A percentile compares a stretch with the other conserved stretches of the same genome.
These are phyloP conservation scores for Limnephilus marmoratus DNA, from an alignment of 2,888 invertebrate species.

Conservation along the genomic window DNA sequence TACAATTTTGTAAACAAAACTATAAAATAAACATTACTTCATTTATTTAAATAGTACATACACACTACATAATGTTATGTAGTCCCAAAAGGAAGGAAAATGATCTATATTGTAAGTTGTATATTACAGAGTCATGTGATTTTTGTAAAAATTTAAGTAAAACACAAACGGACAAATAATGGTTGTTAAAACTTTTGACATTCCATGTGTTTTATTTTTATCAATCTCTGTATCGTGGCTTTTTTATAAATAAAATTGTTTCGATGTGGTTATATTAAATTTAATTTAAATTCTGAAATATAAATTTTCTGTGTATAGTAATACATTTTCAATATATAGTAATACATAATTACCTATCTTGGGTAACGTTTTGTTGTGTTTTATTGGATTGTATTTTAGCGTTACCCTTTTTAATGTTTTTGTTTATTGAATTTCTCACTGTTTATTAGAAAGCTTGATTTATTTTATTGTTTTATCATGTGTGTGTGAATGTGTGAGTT, in stretches of 20 bases:
- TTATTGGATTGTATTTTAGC: background rate
- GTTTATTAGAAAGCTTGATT: background rate
- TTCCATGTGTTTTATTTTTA: background rate
- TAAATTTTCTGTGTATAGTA: background rate
- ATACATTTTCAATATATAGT: too few species aligned
- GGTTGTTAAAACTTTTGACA: slow-evolving; percentile 23
- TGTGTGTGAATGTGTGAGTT: background rate
- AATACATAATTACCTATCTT: background rate
- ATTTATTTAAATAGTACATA: background rate
- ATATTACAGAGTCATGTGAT: background rate
- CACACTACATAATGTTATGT: background rate
- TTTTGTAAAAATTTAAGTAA: background rate
- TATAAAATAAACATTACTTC: background rate
- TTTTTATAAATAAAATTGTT: background rate
- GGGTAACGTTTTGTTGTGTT: background rate
- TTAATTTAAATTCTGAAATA: background rate
- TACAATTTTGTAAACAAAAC: background rate
- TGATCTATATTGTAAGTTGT: background rate
- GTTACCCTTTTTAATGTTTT: background rate
- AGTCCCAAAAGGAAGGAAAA: background rate
- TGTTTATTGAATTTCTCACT: background rate
- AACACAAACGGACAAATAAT: background rate
- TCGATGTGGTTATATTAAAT: background rate
- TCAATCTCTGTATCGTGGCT: background rate
- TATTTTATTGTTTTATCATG: background rate